These are phyloP conservation scores for Anolis carolinensis DNA, from an alignment of 2,113 vertebrate species.

Conservation along the genomic window DNA sequence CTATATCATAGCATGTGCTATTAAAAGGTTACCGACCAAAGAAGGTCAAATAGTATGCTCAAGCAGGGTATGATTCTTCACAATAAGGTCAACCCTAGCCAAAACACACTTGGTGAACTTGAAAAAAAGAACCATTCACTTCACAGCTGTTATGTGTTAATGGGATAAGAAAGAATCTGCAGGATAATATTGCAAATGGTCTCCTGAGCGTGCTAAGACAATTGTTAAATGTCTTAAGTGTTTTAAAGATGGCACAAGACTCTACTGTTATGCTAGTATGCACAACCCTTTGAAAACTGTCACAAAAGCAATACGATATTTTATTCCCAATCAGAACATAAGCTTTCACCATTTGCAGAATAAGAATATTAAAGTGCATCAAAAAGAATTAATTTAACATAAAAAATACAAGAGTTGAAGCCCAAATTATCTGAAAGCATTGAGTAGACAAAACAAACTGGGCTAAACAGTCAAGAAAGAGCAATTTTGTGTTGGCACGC, in stretches of 20 bases:
- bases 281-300: too few relatives aligned
- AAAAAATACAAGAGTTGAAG: conserved; percentile 18
- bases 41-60: not conserved
- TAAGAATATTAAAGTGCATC: not conserved
- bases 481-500: conserved; percentile 49
- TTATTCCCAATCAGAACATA: not conserved
- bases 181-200: not conserved
- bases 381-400: conserved; percentile 10
- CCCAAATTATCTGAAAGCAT: conserved; percentile 29
- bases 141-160: not conserved
- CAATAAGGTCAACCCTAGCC: not conserved
- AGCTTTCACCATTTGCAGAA: not conserved
- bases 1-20: too few relatives aligned
- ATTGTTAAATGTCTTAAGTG: too few relatives aligned
- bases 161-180: not conserved
- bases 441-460: conserved; percentile 34
- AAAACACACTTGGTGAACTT: not conserved
- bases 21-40: too few relatives aligned
- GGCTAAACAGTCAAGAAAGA: conserved; percentile 43
- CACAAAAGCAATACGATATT: not conserved
- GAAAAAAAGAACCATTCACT: not conserved
- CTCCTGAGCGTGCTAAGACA: too few relatives aligned
- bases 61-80: not conserved
- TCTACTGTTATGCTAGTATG: too few relatives aligned
- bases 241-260: too few relatives aligned